phyloP scores from a whole-genome alignment of 2,113 vertebrate species.

The Peromyscus maniculatus region DNA sequence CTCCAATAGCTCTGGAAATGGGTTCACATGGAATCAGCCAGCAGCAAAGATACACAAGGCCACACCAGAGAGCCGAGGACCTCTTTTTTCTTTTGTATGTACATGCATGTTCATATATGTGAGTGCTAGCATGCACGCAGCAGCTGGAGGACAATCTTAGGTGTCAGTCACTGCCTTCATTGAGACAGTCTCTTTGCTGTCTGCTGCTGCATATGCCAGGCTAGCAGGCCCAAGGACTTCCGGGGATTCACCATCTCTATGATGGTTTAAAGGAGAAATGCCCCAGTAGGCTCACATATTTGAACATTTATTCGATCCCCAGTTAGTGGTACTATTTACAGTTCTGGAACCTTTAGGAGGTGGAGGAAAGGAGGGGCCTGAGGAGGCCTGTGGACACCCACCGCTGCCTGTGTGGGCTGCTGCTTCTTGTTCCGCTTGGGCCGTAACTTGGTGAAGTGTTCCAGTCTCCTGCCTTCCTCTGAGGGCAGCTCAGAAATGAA shows the following conservation, averaged over 20 bases:
- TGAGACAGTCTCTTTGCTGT: neutral
- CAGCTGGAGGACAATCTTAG: neutral
- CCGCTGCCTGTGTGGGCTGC: conserved; percentile 93
- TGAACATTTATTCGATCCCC: too few relatives aligned
- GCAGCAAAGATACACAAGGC: neutral
- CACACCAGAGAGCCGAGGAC: neutral
- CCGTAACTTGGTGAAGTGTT: conserved; percentile 97
- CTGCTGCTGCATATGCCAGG: neutral
- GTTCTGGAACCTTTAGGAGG: neutral
- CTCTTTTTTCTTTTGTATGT: neutral
- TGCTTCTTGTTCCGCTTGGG: conserved; percentile 96
- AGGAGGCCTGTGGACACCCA: conserved; percentile 86
- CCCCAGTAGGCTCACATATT: neutral
- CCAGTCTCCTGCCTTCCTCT: conserved; percentile 96
- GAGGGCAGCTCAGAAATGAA: conserved; percentile 94
- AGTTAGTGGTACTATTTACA: neutral
- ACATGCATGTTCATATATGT: neutral
- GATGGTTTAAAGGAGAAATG: neutral
- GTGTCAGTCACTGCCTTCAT: neutral
- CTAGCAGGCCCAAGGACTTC: neutral
- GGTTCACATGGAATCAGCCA: neutral
- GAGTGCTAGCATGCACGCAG: too few relatives aligned
- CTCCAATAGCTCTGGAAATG: neutral
- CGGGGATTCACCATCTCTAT: neutral
- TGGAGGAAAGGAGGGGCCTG: neutral